Evolutionary conservation across 2,888 invertebrate genomes (phyloP), one percentile per base, ranked within the genome.

Genomic region (Melieria crassipennis): DNA sequence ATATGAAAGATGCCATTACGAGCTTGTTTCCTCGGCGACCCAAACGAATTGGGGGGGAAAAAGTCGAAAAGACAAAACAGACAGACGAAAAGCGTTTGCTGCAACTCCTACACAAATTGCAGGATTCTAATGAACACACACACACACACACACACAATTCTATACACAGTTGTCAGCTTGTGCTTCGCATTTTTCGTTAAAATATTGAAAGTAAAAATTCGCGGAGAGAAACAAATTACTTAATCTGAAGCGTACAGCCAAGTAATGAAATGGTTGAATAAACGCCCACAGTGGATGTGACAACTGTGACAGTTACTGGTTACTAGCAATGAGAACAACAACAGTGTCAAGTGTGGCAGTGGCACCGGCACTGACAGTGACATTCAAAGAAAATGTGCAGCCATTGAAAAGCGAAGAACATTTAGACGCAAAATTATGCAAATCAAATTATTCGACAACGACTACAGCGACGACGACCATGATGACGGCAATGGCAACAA

Each of bases 371-470:
- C 11, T 5, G 11, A 50, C 9, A 10, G 11, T 7, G 50, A 45
- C 5, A 60, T 48, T 56, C 42, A 1, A 65, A 70, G 11, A 63
- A 48, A 69, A 52, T 45, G 42, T 7, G 43, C 55, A 48, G 1
- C 5, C 42, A 55, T 52, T 72, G 16, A 55, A 48, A 55, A 69
- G 16, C n/a, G 67, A 55, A 47, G n/a, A 72, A 71, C 70, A 73
- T 74, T 73, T 78, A 78, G 79, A 78, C 73, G 78, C 73, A 78
- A 84, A 83, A 79, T 83, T 83, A 81, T 83, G 82, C 79, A 83
- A 83, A 83, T 83, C 80, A 82, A 84, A 84, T 83, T 81, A 82
- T 80, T 79, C 75, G 78, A 79, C 79, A 82, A 81, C 79, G 82
- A 68, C 63, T 70, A 70, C 58, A 58, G 74, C 70, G 73, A 70